Percentiles rank a stretch among this genome's conserved stretches.
phyloP scores from a whole-genome alignment of 2,113 vertebrate genomes.

The Mastomys coucha region DNA sequence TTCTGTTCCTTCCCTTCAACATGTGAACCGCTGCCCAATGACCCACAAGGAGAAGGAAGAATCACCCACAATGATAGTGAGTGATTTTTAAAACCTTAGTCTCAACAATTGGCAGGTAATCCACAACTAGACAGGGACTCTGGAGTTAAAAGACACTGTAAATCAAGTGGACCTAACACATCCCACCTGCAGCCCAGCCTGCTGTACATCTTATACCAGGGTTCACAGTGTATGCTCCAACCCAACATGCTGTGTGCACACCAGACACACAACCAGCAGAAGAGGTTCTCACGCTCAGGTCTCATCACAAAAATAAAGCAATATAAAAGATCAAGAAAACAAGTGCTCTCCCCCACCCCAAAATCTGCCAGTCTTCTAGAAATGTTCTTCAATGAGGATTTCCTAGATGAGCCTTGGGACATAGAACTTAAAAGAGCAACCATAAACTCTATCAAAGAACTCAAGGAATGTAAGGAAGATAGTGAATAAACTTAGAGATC shows the following conservation, averaged over 20 bases:
- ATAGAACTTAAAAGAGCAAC: background rate
- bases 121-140: background rate
- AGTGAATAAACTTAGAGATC: background rate
- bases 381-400: background rate
- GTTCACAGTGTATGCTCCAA: background rate
- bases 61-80: background rate
- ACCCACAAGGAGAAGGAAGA: too few species aligned
- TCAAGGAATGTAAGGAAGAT: background rate
- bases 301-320: background rate
- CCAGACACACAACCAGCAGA: background rate
- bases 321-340: background rate
- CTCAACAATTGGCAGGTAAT: background rate
- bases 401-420: background rate
- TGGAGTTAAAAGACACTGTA: background rate
- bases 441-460: background rate
- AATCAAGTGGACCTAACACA: too few species aligned
- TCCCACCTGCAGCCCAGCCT: background rate
- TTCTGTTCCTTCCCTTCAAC: too few species aligned
- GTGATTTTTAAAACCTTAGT: background rate
- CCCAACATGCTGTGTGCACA: background rate
- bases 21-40: too few species aligned
- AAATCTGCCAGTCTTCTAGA: background rate
- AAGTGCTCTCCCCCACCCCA: background rate
- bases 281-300: background rate
- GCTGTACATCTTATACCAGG: background rate